Evolutionary conservation across 2,888 invertebrate species (phyloP).

Genomic region (Steinernema scapterisci): DNA sequence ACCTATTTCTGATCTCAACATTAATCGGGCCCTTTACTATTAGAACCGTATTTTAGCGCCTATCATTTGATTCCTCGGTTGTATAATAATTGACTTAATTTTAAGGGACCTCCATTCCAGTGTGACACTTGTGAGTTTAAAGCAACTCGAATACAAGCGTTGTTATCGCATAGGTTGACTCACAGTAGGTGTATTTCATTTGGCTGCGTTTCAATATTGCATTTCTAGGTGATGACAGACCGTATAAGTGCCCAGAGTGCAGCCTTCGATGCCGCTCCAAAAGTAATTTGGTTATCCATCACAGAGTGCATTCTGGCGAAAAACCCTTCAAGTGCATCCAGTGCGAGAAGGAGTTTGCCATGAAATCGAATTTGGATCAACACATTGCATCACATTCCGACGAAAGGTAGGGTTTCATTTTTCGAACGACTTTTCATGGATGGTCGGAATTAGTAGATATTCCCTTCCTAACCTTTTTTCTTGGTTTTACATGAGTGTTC

Average conservation of each 20-base stretch:
- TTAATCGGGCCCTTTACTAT: not conserved
- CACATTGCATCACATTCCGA: constrained; percentile 73
- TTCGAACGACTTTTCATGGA: too few relatives aligned
- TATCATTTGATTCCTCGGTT: too few relatives aligned
- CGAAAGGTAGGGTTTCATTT: constrained; percentile 71
- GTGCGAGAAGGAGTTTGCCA: constrained; percentile 72
- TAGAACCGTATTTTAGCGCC: too few relatives aligned
- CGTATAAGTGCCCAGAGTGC: constrained; percentile 69
- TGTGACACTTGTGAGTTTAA: constrained; percentile 74
- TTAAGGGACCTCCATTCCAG: constrained; percentile 74
- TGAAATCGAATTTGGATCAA: constrained; percentile 42
- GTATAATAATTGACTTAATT: too few relatives aligned
- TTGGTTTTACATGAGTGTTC: not conserved
- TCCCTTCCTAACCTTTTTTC: too few relatives aligned
- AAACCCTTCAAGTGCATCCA: constrained; percentile 72
- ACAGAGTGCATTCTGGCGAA: constrained; percentile 73
- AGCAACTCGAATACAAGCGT: constrained; percentile 72
- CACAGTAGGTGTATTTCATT: constrained; percentile 68
- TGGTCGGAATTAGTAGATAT: too few relatives aligned
- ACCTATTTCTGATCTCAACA: not conserved
- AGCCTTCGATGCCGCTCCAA: constrained; percentile 72
- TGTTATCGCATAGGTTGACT: constrained; percentile 74
- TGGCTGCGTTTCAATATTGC: constrained; percentile 25
- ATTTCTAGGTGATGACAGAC: constrained; percentile 69
- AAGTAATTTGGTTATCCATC: constrained; percentile 74